Percentiles rank a stretch among this genome's conserved stretches.
These are phyloP conservation scores for Perodicticus potto DNA, from an alignment of 2,797 vertebrate genomes.

Conservation along the genomic window DNA sequence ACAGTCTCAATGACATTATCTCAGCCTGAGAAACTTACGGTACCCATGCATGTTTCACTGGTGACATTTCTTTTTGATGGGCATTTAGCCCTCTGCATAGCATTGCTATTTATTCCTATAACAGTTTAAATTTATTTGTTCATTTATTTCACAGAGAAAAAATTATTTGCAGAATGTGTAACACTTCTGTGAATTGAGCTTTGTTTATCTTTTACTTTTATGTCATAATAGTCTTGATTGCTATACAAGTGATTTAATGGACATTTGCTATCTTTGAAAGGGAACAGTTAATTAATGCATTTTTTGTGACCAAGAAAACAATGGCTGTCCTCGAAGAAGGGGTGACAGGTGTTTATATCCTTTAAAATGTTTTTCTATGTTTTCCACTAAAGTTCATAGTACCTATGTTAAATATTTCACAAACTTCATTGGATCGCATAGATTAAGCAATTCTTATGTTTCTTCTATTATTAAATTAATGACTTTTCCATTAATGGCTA, in stretches of 20 bases:
- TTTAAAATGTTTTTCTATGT: constrained; percentile 7
- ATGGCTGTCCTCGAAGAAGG: not conserved
- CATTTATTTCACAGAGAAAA: not conserved
- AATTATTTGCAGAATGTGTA: not conserved
- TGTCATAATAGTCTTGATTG: not conserved
- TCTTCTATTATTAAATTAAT: constrained; percentile 40
- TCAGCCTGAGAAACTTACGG: not conserved
- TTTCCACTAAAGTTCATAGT: not conserved
- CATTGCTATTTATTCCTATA: not conserved
- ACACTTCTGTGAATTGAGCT: not conserved
- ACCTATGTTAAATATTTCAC: not conserved
- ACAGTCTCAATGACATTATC: not conserved
- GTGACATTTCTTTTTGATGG: not conserved
- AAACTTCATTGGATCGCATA: not conserved
- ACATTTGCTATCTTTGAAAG: constrained; percentile 25
- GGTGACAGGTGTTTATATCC: not conserved
- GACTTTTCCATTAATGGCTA: not conserved
- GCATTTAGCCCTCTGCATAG: not conserved
- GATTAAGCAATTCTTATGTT: constrained; percentile 14
- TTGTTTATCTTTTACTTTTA: constrained; percentile 23
- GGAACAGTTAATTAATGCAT: not conserved
- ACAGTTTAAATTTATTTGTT: not conserved
- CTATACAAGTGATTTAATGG: constrained; percentile 1
- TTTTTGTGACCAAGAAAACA: not conserved
- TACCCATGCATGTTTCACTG: not conserved